Base-by-base conservation (phyloP, 2,888 invertebrate species). In the Orthonevra nobilis region DNA sequence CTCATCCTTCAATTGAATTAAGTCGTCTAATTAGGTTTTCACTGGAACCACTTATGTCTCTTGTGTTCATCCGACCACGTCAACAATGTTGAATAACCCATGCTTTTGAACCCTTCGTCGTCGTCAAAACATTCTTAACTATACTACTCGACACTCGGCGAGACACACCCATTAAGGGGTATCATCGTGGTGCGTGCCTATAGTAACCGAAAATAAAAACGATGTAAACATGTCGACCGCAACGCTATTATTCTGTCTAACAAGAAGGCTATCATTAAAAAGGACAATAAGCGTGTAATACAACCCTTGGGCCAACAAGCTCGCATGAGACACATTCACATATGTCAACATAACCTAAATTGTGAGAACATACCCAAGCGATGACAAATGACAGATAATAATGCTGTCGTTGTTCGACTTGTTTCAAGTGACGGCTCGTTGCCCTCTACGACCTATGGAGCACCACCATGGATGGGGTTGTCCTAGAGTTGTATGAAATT, bases 231-330 rank as follows among this genome's bases (percentile, higher is more conserved):
- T 23, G 28, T 48, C 26, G 60, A 38, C 26, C 20, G 28, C 19
- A n/a, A n/a, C 19, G 12, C 7, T 38, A 56, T 68, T 64, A 52
- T 32, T 10, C 4, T 6, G 14, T 9, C 14, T n/a, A n/a, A 48
- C 28, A 38, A 15, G 15, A 26, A 26, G n/a, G 48, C n/a, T 44
- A 44, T 70, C 70, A 70, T 61, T 70, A n/a, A 61, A n/a, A 34
- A 70, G 61, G 61, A 61, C 52, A 70, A 52, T 61, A 38, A n/a
- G 10, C n/a, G 23, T 52, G 70, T 70, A 70, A 70, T 44, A 15
- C 28, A 70, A 61, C 26, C 34, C 61, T 23, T 14, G 1, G 23
- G n/a, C n/a, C n/a, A n/a, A n/a, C n/a, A n/a, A n/a, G n/a, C n/a
- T n/a, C 40, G 14, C 58, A 42, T 23, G 15, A 26, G 15, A 20